Evolutionary conservation across 35 echinoderm and acorn worm species (phyloP).

Genomic region (Apostichopus californicus): DNA sequence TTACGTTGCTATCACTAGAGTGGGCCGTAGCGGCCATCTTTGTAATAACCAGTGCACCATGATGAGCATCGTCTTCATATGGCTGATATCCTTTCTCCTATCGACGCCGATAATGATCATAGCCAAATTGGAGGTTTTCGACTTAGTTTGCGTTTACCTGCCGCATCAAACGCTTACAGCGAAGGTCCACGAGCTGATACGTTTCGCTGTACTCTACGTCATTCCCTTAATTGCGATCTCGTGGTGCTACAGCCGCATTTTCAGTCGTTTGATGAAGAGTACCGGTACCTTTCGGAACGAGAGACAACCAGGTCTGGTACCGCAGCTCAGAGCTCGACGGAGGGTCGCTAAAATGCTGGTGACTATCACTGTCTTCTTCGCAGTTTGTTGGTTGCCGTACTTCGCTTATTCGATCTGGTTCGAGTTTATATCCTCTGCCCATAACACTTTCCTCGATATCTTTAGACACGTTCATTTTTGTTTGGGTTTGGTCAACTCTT

Average conservation of each 20-base stretch:
- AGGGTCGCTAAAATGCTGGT: constrained; percentile 74
- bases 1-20: constrained; percentile 45
- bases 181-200: constrained; percentile 27
- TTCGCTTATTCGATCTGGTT: constrained; percentile 62
- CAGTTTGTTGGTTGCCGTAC: constrained; percentile 87
- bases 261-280: constrained; percentile 53
- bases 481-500: constrained; percentile 60
- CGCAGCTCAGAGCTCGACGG: constrained; percentile 67
- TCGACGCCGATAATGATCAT: constrained; percentile 53
- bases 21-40: constrained; percentile 32
- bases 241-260: constrained; percentile 68
- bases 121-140: background rate
- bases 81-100: constrained; percentile 53
- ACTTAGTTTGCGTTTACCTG: constrained; percentile 40
- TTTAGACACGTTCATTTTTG: constrained; percentile 62
- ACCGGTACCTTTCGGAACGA: constrained; percentile 43
- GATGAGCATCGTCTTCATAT: constrained; percentile 58
- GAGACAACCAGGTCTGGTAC: constrained; percentile 38
- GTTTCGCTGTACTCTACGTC: constrained; percentile 64
- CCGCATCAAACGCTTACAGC: background rate
- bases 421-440: background rate
- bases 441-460: background rate
- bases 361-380: constrained; percentile 76
- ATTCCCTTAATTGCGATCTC: constrained; percentile 69
- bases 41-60: constrained; percentile 27